Conservation (phyloP, 1,140 invertebrate species). For the Musca domestica region DNA sequence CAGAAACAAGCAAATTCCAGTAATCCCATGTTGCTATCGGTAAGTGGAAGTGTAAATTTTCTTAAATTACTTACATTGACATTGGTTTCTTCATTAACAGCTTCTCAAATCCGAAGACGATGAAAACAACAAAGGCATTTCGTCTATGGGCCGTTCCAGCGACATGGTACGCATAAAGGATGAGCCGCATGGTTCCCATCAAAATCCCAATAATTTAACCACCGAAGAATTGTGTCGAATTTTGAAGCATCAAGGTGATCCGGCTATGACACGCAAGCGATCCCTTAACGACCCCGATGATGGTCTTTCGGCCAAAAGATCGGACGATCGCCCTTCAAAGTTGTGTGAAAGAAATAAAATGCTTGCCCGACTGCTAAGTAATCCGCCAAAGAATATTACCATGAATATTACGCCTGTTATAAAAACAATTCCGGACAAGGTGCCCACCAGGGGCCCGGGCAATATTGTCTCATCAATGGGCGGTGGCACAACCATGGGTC, state of each 20-base stretch:
- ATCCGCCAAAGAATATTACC: conserved; percentile 66
- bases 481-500: conserved; percentile 30
- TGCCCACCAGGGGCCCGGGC: conserved; percentile 52
- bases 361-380: conserved; percentile 77
- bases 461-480: conserved; percentile 40
- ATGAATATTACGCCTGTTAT: conserved; percentile 64
- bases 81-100: too few relatives aligned
- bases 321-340: conserved; percentile 61
- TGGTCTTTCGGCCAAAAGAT: conserved; percentile 58
- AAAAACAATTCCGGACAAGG: conserved; percentile 62
- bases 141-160: conserved; percentile 61
- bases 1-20: conserved; percentile 46
- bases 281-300: conserved; percentile 66
- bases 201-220: conserved; percentile 38
- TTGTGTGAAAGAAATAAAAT: conserved; percentile 83
- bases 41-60: conserved; percentile 48
- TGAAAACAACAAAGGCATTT: conserved; percentile 56
- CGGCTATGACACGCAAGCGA: conserved; percentile 63
- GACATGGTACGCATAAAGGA: conserved; percentile 78
- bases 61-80: conserved; percentile 8
- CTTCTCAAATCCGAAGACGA: conserved; percentile 81
- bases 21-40: conserved; percentile 72
- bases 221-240: conserved; percentile 52
- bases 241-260: conserved; percentile 59
- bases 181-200: conserved; percentile 55